phyloP scores from a whole-genome alignment of 2,113 vertebrate species.

The Scomber colias region DNA sequence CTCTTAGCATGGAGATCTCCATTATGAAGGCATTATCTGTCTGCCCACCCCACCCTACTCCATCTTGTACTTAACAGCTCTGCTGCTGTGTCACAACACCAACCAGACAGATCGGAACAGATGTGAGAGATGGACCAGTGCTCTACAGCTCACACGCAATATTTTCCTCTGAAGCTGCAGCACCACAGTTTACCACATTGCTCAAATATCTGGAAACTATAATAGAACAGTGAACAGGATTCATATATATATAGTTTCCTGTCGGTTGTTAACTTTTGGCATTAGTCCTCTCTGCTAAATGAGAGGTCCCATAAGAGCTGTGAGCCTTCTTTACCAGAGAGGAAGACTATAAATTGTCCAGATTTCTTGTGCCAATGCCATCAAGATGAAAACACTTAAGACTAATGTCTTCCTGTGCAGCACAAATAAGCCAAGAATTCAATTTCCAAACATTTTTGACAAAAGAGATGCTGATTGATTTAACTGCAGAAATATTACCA shows the following conservation, averaged over 20 bases:
- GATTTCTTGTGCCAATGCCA: slow-evolving; percentile 9
- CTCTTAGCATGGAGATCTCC: slow-evolving; percentile 71
- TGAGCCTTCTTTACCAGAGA: neutral
- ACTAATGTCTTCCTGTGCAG: neutral
- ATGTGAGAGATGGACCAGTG: slow-evolving; percentile 55
- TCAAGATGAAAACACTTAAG: neutral
- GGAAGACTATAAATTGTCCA: neutral
- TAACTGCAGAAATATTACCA: neutral
- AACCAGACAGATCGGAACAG: slow-evolving; percentile 44
- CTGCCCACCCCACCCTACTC: slow-evolving; percentile 46
- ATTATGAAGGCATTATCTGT: slow-evolving; percentile 70
- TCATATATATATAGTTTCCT: slow-evolving; percentile 5
- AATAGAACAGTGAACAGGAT: slow-evolving; percentile 4
- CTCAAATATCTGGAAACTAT: slow-evolving; percentile 32
- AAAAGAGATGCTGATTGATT: slow-evolving; percentile 13
- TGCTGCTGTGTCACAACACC: slow-evolving; percentile 53
- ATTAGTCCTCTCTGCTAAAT: neutral
- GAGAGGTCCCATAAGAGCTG: neutral
- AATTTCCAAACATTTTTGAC: neutral
- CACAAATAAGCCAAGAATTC: neutral
- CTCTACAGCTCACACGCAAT: slow-evolving; percentile 20
- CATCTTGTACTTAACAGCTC: slow-evolving; percentile 56
- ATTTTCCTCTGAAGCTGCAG: slow-evolving; percentile 32
- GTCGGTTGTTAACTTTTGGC: neutral
- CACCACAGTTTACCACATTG: slow-evolving; percentile 15